These are phyloP conservation scores for Dendrolimus pini DNA, from an alignment of 2,888 invertebrate species.

Conservation along the genomic window DNA sequence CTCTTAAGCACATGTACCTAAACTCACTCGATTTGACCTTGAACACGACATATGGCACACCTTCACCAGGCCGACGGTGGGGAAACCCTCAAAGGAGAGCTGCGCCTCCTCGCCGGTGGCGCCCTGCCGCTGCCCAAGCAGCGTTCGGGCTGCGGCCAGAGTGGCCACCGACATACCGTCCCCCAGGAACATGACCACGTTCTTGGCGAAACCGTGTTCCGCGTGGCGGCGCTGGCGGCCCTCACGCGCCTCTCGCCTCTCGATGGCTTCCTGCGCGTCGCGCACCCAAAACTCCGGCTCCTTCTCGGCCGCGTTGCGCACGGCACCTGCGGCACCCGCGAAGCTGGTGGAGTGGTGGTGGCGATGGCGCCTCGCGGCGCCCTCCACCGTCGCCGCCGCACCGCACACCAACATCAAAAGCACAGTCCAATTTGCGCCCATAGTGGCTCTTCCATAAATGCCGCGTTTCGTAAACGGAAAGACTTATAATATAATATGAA, in stretches of 20 bases:
- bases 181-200: slow-evolving; percentile 81
- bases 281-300: slow-evolving; percentile 14
- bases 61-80: slow-evolving; percentile 61
- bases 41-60: slow-evolving; percentile 7
- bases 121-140: slow-evolving; percentile 71
- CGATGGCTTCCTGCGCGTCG: slow-evolving; percentile 17
- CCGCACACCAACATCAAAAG: neutral
- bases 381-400: slow-evolving; percentile 1
- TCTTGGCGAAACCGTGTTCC: slow-evolving; percentile 48
- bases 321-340: neutral
- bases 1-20: neutral
- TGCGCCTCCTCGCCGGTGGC: slow-evolving; percentile 73
- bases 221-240: slow-evolving; percentile 31
- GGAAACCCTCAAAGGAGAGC: slow-evolving; percentile 79
- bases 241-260: slow-evolving; percentile 17
- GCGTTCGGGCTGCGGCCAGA: slow-evolving; percentile 77
- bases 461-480: too few species aligned
- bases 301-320: neutral
- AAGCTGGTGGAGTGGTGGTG: neutral
- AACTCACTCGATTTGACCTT: neutral
- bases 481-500: too few species aligned
- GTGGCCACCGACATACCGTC: slow-evolving; percentile 86
- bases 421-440: too few species aligned
- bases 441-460: too few species aligned
- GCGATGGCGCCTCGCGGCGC: slow-evolving; percentile 9